These are phyloP conservation scores for Neolamprologus caudopunctatus DNA, from an alignment of 2,113 vertebrate species.

Conservation along the genomic window DNA sequence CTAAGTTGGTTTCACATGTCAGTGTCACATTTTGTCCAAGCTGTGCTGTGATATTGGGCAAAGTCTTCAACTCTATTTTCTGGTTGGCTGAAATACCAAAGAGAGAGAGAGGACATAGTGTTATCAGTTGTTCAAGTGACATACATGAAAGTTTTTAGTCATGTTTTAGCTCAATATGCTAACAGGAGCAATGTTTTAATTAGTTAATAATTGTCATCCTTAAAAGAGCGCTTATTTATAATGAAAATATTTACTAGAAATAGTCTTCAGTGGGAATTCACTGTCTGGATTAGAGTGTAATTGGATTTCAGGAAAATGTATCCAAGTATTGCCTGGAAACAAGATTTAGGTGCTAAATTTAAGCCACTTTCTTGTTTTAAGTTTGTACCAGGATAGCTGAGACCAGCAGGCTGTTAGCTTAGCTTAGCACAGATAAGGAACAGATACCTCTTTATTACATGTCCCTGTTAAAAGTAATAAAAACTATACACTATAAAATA, in stretches of 20 bases:
- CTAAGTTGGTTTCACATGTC: background rate
- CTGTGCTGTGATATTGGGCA: fast-evolving
- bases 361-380: background rate
- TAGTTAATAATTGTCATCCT: background rate
- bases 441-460: background rate
- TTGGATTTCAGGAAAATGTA: background rate
- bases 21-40: conserved; percentile 30
- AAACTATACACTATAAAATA: background rate
- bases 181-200: background rate
- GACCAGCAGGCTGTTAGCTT: background rate
- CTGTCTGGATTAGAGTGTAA: background rate
- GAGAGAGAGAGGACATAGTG: background rate
- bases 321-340: background rate
- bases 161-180: background rate
- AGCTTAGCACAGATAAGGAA: background rate
- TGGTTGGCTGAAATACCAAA: background rate
- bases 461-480: background rate
- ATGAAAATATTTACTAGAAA: background rate
- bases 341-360: background rate
- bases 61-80: background rate
- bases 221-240: background rate
- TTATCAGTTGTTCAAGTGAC: background rate
- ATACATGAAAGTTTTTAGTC: background rate
- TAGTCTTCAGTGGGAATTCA: background rate
- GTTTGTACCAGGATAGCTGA: background rate